A percentile compares a stretch with the other conserved stretches of the same genome.
These are phyloP conservation scores for Leucoptera coffeella DNA, from an alignment of 2,888 invertebrate genomes.

Conservation along the genomic window DNA sequence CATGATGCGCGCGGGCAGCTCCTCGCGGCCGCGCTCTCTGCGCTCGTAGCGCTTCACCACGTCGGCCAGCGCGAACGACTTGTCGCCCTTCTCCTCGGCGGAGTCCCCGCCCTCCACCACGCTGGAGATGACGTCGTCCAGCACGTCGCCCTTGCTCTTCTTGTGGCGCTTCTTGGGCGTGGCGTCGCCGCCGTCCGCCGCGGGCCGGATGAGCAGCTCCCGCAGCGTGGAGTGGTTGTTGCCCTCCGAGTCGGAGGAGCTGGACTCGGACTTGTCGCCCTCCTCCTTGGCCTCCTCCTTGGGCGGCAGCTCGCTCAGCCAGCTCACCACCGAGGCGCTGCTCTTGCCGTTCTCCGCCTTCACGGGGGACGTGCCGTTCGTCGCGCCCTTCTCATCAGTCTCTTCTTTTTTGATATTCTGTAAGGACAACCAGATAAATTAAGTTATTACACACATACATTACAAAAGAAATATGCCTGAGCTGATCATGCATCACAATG, in stretches of 20 bases:
- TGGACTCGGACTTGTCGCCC: constrained; percentile 59
- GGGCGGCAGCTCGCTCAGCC: constrained; percentile 30
- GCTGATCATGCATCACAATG: too few relatives aligned
- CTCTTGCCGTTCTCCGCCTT: constrained; percentile 41
- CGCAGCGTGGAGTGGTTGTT: constrained; percentile 76
- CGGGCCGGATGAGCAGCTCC: constrained; percentile 71
- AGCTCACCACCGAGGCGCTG: constrained; percentile 25
- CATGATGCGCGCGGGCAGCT: constrained; percentile 73
- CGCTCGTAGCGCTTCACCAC: constrained; percentile 31
- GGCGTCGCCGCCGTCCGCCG: constrained; percentile 42
- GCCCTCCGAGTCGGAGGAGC: constrained; percentile 63
- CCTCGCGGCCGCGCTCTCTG: constrained; percentile 30
- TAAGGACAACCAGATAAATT: constrained; percentile 22
- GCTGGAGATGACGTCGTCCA: constrained; percentile 75
- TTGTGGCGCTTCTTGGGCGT: constrained; percentile 51
- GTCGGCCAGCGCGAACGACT: constrained; percentile 27
- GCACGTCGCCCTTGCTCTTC: constrained; percentile 56
- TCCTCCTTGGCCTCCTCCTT: constrained; percentile 27
- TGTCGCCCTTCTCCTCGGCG: constrained; percentile 60
- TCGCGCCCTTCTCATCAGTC: constrained; percentile 34
- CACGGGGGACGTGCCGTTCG: constrained; percentile 34
- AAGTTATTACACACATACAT: too few relatives aligned
- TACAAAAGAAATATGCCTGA: too few relatives aligned
- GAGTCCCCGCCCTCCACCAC: constrained; percentile 85
- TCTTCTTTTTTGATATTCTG: constrained; percentile 46